These are phyloP conservation scores for Sitodiplosis mosellana DNA, from an alignment of 1,140 invertebrate genomes.

Conservation along the genomic window DNA sequence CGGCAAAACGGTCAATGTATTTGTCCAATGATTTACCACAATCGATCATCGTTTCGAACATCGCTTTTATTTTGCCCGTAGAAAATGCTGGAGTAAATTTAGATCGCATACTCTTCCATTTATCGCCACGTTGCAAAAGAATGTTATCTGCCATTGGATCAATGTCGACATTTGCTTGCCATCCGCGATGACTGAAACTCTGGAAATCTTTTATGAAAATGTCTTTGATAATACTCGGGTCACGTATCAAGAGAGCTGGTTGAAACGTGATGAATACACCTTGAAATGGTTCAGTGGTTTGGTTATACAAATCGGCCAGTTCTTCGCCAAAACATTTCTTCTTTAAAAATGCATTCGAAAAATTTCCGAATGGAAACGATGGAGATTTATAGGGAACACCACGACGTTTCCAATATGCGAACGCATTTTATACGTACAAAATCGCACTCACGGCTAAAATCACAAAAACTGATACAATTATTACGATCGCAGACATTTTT, in stretches of 20 bases:
- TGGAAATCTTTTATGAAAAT: not conserved
- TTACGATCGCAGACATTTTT: too few relatives aligned
- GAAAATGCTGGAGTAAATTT: constrained; percentile 31
- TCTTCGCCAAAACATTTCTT: not conserved
- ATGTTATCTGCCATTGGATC: constrained; percentile 8
- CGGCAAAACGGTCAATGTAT: not conserved
- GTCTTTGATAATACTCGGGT: not conserved
- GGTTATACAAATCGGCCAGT: not conserved
- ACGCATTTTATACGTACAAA: constrained; percentile 22
- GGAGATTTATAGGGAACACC: constrained; percentile 25
- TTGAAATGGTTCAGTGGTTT: not conserved
- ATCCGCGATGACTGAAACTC: not conserved
- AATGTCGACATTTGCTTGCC: not conserved
- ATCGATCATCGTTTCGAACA: constrained; percentile 15
- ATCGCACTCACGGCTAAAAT: not conserved
- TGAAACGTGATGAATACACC: not conserved
- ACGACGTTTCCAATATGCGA: constrained; percentile 25
- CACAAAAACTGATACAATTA: not conserved
- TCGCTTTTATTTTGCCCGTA: constrained; percentile 27
- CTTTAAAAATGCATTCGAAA: not conserved
- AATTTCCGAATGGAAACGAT: constrained; percentile 20
- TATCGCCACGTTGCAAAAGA: constrained; percentile 21
- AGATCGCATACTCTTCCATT: constrained; percentile 26
- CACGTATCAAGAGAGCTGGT: not conserved
- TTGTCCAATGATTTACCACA: not conserved